Evolutionary conservation across 2,888 invertebrate genomes (phyloP).

Genomic region (Mythimna loreyi): DNA sequence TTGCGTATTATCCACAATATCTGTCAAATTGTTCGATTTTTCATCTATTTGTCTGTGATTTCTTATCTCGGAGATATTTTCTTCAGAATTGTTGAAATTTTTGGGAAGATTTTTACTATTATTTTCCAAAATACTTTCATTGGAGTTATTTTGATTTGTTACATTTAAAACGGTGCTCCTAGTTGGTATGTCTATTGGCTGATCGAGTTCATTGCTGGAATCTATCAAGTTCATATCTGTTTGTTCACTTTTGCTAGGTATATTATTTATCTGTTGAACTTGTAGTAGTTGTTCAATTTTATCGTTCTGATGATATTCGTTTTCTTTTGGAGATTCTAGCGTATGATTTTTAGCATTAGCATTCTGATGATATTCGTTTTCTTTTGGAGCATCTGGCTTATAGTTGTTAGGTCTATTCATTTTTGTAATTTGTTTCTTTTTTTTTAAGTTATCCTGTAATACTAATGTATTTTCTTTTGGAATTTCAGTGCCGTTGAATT

Average conservation of each 20-base stretch:
- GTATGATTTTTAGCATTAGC: slow-evolving; percentile 1
- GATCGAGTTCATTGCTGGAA: not conserved
- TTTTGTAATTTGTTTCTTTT: slow-evolving; percentile 7
- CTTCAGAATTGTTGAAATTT: slow-evolving; percentile 15
- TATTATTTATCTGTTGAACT: slow-evolving; percentile 14
- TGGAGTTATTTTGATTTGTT: slow-evolving; percentile 7
- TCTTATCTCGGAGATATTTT: slow-evolving; percentile 13
- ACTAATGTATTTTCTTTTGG: slow-evolving; percentile 19
- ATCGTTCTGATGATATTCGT: not conserved
- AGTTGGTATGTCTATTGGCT: slow-evolving; percentile 6
- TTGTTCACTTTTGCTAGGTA: slow-evolving; percentile 16
- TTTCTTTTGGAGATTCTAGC: slow-evolving; percentile 9
- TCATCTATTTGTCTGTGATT: slow-evolving; percentile 67
- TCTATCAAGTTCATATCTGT: not conserved
- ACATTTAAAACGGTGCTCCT: slow-evolving; percentile 3
- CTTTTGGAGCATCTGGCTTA: slow-evolving; percentile 4
- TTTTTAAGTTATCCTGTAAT: slow-evolving; percentile 8
- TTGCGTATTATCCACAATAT: slow-evolving; percentile 92
- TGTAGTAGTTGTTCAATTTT: slow-evolving; percentile 13
- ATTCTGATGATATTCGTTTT: slow-evolving; percentile 1
- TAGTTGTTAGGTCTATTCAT: slow-evolving; percentile 5
- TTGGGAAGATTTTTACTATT: slow-evolving; percentile 5
- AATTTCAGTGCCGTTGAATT: slow-evolving; percentile 23
- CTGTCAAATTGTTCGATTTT: slow-evolving; percentile 83
- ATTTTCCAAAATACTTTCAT: slow-evolving; percentile 14